These are phyloP conservation scores for Drosophila gunungcola DNA, from an alignment of 1,140 invertebrate species.

Conservation along the genomic window DNA sequence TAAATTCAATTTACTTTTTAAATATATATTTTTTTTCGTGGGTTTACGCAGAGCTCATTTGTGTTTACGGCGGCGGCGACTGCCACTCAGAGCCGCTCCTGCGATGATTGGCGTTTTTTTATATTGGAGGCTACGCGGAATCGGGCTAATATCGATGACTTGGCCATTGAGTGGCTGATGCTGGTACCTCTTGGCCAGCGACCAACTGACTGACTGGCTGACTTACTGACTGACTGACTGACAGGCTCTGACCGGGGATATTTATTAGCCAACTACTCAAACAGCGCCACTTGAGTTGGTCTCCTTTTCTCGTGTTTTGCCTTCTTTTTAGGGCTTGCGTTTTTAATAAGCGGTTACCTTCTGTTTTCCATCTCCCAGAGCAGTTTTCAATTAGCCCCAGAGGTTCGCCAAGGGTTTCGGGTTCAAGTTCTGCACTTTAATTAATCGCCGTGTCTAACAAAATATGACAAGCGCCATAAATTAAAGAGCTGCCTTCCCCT, in stretches of 20 bases:
- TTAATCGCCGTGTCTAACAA: slow-evolving; percentile 83
- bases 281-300: slow-evolving; percentile 69
- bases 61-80: slow-evolving; percentile 46
- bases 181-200: slow-evolving; percentile 22
- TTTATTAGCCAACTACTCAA: slow-evolving; percentile 75
- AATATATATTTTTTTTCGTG: slow-evolving; percentile 55
- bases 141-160: slow-evolving; percentile 83
- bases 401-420: slow-evolving; percentile 25
- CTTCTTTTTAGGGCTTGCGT: slow-evolving; percentile 52
- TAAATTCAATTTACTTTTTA: slow-evolving; percentile 80
- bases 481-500: slow-evolving; percentile 48
- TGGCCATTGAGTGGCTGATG: slow-evolving; percentile 67
- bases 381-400: slow-evolving; percentile 74
- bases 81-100: slow-evolving; percentile 80
- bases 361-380: slow-evolving; percentile 51
- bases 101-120: slow-evolving; percentile 76
- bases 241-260: slow-evolving; percentile 49
- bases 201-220: background rate
- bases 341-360: slow-evolving; percentile 81
- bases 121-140: slow-evolving; percentile 57
- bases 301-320: slow-evolving; percentile 12
- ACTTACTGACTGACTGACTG: slow-evolving; percentile 38
- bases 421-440: slow-evolving; percentile 67
- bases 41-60: slow-evolving; percentile 43
- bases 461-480: slow-evolving; percentile 83